Conservation (phyloP, 2,113 vertebrate species). For the Aptenodytes forsteri region DNA sequence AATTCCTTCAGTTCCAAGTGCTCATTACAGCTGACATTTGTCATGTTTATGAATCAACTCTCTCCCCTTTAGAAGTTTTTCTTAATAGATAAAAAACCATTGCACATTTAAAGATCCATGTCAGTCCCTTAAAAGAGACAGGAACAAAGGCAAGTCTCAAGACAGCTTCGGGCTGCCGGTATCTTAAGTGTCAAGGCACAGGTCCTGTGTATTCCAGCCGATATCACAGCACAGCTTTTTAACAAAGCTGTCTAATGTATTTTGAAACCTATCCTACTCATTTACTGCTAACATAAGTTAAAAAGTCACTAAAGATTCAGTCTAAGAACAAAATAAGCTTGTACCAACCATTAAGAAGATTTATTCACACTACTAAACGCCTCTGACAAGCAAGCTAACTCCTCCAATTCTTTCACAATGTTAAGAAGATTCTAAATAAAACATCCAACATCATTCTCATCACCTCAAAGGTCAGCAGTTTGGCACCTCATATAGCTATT, state of each 20-base stretch:
- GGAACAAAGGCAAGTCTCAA: neutral
- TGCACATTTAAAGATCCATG: neutral
- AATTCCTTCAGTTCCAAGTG: neutral
- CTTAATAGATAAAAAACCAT: neutral
- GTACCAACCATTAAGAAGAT: neutral
- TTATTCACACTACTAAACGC: neutral
- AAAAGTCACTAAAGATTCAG: neutral
- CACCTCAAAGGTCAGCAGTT: neutral
- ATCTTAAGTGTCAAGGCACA: neutral
- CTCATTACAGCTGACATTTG: neutral
- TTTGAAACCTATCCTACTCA: neutral
- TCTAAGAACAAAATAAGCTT: neutral
- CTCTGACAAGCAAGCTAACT: neutral
- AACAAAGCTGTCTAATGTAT: neutral
- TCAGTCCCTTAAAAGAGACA: neutral
- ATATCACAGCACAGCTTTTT: neutral
- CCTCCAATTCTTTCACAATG: neutral
- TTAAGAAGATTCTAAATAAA: neutral
- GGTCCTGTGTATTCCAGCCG: neutral
- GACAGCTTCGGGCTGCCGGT: neutral
- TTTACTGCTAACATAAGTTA: neutral
- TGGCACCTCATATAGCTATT: neutral
- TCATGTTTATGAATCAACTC: neutral
- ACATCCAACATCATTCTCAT: neutral
- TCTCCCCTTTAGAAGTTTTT: neutral